Evolutionary conservation across 2,888 invertebrate genomes (phyloP).

Genomic region (Cataglyphis rosenhaueri): DNA sequence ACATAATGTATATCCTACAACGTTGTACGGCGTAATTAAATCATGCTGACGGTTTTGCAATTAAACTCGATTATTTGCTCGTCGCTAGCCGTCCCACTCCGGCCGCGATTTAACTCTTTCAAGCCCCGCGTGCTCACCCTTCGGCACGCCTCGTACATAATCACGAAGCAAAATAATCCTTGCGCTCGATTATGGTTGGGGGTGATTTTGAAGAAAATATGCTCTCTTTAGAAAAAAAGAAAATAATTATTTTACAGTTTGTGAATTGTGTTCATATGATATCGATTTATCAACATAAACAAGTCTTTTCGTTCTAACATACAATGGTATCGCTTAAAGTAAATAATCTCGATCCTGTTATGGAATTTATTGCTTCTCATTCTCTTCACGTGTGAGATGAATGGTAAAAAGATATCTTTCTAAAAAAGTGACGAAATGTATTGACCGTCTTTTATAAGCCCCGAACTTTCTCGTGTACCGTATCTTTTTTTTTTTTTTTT

Average conservation of each 20-base stretch:
- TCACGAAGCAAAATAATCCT: conserved; percentile 64
- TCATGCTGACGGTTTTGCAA: conserved; percentile 86
- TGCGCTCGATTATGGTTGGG: conserved; percentile 59
- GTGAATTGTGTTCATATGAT: too few relatives aligned
- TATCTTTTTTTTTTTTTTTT: conserved; percentile 58
- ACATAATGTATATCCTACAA: conserved; percentile 74
- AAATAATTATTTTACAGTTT: conserved; percentile 47
- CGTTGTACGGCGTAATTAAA: conserved; percentile 84
- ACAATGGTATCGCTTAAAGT: neutral
- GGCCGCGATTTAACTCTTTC: conserved; percentile 84
- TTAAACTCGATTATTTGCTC: conserved; percentile 86
- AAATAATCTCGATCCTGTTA: neutral
- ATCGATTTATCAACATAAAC: too few relatives aligned
- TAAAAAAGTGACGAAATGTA: conserved; percentile 52
- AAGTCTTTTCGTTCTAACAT: neutral
- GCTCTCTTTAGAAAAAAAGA: conserved; percentile 41
- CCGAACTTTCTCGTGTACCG: conserved; percentile 66
- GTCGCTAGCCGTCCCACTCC: conserved; percentile 78
- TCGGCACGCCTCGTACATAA: conserved; percentile 65
- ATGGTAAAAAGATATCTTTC: conserved; percentile 43
- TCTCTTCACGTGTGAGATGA: neutral
- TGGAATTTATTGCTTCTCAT: neutral
- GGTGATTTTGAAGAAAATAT: conserved; percentile 42
- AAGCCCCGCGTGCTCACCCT: conserved; percentile 66
- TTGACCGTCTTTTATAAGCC: conserved; percentile 31